These are phyloP conservation scores for Trachurus trachurus DNA, from an alignment of 2,797 vertebrate genomes.

Conservation along the genomic window DNA sequence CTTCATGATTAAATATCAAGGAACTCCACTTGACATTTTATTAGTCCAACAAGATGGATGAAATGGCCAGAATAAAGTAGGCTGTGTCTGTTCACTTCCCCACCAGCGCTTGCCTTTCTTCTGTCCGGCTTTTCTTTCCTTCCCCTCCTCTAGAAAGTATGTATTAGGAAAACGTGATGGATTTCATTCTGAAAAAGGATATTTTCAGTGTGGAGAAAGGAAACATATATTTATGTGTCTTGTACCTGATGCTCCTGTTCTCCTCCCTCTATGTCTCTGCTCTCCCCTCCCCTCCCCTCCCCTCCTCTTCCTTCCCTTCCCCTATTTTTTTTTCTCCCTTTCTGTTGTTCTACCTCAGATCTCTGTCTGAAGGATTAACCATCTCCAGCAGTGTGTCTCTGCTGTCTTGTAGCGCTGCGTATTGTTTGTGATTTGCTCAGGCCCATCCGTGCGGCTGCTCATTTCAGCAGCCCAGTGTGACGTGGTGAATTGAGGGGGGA, in stretches of 20 bases:
- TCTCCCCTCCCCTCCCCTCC: slow-evolving; percentile 11
- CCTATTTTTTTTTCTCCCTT: slow-evolving; percentile 13
- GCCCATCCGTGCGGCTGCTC: slow-evolving; percentile 72
- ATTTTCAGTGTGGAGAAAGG: slow-evolving; percentile 60
- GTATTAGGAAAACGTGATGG: slow-evolving; percentile 80
- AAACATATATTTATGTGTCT: slow-evolving; percentile 69
- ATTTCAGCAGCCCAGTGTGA: slow-evolving; percentile 75
- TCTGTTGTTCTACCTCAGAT: slow-evolving; percentile 71
- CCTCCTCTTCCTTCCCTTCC: slow-evolving; percentile 10
- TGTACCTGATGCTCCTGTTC: slow-evolving; percentile 72
- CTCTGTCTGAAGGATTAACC: slow-evolving; percentile 81
- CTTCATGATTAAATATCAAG: slow-evolving; percentile 92
- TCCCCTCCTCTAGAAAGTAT: slow-evolving; percentile 69
- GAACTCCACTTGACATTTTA: slow-evolving; percentile 91
- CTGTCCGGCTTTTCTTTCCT: slow-evolving; percentile 64
- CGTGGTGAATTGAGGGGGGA: slow-evolving; percentile 51
- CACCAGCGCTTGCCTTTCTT: slow-evolving; percentile 75
- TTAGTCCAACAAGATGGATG: slow-evolving; percentile 95
- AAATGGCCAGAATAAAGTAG: slow-evolving; percentile 91
- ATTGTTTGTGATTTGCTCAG: slow-evolving; percentile 78
- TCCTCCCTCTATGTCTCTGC: slow-evolving; percentile 43
- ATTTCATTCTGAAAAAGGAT: slow-evolving; percentile 71
- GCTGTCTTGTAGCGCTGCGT: slow-evolving; percentile 73
- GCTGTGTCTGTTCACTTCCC: slow-evolving; percentile 89
- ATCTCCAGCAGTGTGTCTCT: slow-evolving; percentile 79